Percentiles rank a stretch among this genome's conserved stretches.
phyloP scores from a whole-genome alignment of 2,888 invertebrate species.

The Philopedon plagiatum region DNA sequence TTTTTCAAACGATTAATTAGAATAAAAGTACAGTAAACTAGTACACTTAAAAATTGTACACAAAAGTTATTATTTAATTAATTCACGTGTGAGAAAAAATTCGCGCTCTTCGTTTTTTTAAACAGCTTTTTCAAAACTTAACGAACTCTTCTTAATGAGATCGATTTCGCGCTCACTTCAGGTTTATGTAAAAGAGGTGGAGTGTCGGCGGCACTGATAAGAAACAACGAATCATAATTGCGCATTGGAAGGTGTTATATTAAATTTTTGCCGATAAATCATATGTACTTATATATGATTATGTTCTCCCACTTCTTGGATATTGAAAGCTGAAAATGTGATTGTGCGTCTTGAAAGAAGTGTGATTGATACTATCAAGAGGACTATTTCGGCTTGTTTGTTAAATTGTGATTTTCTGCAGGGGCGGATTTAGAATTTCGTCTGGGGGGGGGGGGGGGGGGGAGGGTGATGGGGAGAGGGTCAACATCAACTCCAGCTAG shows the following conservation, averaged over 20 bases:
- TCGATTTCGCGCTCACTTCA: conserved; percentile 8
- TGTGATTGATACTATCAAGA: too few relatives aligned
- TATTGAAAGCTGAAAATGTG: conserved; percentile 21
- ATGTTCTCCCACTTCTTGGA: conserved; percentile 20
- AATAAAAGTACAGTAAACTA: background rate
- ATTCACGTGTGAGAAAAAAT: too few relatives aligned
- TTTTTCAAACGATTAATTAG: conserved; percentile 1
- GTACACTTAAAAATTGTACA: background rate
- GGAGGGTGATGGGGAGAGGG: too few relatives aligned
- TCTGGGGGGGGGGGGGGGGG: too few relatives aligned
- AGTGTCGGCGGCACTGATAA: conserved; percentile 24
- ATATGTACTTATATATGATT: conserved; percentile 43
- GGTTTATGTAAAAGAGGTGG: conserved; percentile 26
- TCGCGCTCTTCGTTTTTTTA: background rate
- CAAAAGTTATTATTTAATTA: too few relatives aligned
- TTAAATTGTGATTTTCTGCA: background rate
- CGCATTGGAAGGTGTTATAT: conserved; percentile 43
- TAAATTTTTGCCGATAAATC: conserved; percentile 49
- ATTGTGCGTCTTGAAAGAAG: conserved; percentile 24
- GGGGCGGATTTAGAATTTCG: background rate
- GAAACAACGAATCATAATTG: conserved; percentile 37
- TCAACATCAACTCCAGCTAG: too few relatives aligned
- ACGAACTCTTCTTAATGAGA: background rate
- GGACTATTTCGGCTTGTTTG: background rate
- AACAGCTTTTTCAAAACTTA: background rate